These are phyloP conservation scores for Hylomyscus alleni DNA, from an alignment of 2,797 vertebrate genomes.

Conservation along the genomic window DNA sequence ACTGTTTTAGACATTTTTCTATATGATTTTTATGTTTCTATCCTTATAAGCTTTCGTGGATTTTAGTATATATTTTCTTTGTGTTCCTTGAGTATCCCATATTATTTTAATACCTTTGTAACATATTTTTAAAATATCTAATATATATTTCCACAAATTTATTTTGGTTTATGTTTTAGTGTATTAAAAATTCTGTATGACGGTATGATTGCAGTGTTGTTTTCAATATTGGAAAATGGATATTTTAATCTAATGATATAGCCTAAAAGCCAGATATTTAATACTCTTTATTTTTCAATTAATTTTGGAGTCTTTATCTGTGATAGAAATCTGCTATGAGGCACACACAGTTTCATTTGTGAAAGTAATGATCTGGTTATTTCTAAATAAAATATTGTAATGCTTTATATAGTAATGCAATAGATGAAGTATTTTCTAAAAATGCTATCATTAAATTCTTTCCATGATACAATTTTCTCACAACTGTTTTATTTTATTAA, in stretches of 20 bases:
- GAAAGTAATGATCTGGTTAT: not conserved
- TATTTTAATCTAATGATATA: not conserved
- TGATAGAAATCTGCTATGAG: not conserved
- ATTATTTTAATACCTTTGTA: not conserved
- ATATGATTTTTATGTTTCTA: not conserved
- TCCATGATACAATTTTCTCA: not conserved
- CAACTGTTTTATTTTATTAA: not conserved
- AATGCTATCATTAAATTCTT: not conserved
- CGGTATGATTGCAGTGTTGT: not conserved
- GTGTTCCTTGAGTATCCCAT: not conserved
- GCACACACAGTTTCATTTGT: not conserved
- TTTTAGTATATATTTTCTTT: not conserved
- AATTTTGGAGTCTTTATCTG: not conserved
- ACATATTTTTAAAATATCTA: not conserved
- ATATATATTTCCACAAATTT: not conserved
- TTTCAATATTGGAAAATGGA: not conserved
- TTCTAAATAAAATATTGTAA: not conserved
- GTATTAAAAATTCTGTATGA: not conserved
- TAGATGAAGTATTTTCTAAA: not conserved
- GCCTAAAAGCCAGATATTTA: not conserved
- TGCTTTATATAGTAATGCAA: not conserved
- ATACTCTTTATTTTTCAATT: not conserved
- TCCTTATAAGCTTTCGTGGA: not conserved
- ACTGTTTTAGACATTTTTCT: not conserved
- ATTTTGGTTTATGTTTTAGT: not conserved